Percentiles rank a stretch among this genome's conserved stretches.
phyloP scores from a whole-genome alignment of 2,888 invertebrate species.

The Caradrina clavipalpis region DNA sequence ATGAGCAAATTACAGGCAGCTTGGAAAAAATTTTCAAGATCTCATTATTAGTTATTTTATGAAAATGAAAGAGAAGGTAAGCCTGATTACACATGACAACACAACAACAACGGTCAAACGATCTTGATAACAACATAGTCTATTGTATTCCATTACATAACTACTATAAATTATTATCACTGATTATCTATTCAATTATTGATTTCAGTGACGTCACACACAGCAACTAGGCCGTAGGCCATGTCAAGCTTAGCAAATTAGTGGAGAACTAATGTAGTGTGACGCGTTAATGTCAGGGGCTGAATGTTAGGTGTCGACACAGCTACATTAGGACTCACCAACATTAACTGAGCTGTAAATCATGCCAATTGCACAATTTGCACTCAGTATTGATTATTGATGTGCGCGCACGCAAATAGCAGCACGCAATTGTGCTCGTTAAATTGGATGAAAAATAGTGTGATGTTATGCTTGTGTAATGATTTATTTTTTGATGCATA shows the following conservation, averaged over 20 bases:
- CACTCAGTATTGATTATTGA: slow-evolving; percentile 41
- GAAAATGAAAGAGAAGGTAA: background rate
- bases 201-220: slow-evolving; percentile 8
- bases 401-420: slow-evolving; percentile 42
- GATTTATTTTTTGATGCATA: no score
- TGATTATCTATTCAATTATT: slow-evolving; percentile 7
- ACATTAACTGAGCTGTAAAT: slow-evolving; percentile 36
- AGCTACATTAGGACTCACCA: slow-evolving; percentile 15
- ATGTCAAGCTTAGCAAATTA: slow-evolving; percentile 28
- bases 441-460: background rate
- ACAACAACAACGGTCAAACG: background rate
- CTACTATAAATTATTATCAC: background rate
- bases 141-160: background rate
- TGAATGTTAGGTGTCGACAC: slow-evolving; percentile 41
- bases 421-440: slow-evolving; percentile 18
- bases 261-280: slow-evolving; percentile 33
- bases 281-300: slow-evolving; percentile 36
- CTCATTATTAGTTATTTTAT: background rate
- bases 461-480: background rate
- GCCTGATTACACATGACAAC: background rate
- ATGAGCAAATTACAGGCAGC: background rate
- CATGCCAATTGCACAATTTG: slow-evolving; percentile 43
- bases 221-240: slow-evolving; percentile 1
- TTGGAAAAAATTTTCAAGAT: background rate
- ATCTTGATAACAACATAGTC: background rate